These are phyloP conservation scores for Yponomeuta sedellus DNA, from an alignment of 2,888 invertebrate genomes.

Conservation along the genomic window DNA sequence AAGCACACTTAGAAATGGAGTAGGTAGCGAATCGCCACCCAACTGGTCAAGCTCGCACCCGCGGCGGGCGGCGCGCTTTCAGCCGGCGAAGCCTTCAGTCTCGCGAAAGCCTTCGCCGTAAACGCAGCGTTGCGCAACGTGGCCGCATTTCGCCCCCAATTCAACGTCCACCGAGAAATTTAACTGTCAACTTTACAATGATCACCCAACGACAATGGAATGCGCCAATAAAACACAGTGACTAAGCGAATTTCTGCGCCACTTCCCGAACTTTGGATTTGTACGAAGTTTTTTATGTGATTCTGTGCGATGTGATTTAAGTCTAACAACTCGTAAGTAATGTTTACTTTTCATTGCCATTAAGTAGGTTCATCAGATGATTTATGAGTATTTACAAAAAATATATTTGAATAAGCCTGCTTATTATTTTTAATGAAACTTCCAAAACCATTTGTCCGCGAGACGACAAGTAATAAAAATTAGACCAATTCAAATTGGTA, in stretches of 20 bases:
- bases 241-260: background rate
- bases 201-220: background rate
- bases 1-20: background rate
- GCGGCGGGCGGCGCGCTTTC: background rate
- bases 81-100: conserved; percentile 1
- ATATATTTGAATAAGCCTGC: background rate
- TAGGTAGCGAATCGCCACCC: background rate
- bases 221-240: background rate
- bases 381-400: background rate
- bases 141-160: background rate
- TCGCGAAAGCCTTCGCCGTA: conserved; percentile 1
- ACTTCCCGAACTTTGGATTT: conserved; percentile 46
- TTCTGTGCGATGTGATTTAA: conserved; percentile 61
- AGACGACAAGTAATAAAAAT: background rate
- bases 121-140: background rate
- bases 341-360: conserved; percentile 13
- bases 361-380: background rate
- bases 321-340: conserved; percentile 43
- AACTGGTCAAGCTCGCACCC: background rate
- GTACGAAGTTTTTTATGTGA: conserved; percentile 33
- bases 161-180: background rate
- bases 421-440: background rate
- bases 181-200: conserved; percentile 9
- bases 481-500: conserved; percentile 6
- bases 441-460: background rate